Conservation (phyloP, 2,888 invertebrate species). For the Dendrolimus pini region DNA sequence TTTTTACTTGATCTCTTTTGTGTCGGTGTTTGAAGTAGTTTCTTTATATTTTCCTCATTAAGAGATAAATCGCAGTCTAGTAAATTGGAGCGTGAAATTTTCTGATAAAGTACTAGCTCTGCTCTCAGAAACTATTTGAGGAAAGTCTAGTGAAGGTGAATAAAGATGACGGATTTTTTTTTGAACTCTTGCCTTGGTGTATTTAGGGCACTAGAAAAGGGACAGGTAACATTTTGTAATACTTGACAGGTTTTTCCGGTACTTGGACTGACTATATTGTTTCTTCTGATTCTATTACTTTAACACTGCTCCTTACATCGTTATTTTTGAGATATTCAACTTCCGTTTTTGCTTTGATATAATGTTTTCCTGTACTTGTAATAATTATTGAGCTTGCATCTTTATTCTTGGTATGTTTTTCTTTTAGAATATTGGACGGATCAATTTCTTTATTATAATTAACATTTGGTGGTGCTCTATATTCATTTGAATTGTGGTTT, state of each 20-base stretch:
- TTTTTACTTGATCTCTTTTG: conserved; percentile 7
- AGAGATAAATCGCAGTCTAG: conserved; percentile 15
- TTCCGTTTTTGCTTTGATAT: conserved; percentile 11
- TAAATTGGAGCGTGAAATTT: conserved; percentile 18
- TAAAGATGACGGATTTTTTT: conserved; percentile 10
- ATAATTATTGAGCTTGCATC: conserved; percentile 11
- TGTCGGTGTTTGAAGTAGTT: conserved; percentile 11
- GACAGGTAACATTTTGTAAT: conserved; percentile 15
- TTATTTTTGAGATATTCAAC: conserved; percentile 10
- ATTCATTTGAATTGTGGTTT: conserved; percentile 13
- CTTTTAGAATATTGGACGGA: conserved; percentile 11
- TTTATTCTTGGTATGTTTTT: conserved; percentile 10
- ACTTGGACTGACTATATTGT: conserved; percentile 11
- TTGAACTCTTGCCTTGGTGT: conserved; percentile 4
- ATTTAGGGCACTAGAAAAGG: conserved; percentile 12
- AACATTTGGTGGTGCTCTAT: conserved; percentile 13
- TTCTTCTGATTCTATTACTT: conserved; percentile 11
- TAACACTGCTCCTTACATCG: conserved; percentile 8
- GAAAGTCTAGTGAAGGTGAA: conserved; percentile 11
- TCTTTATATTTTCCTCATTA: conserved; percentile 12
- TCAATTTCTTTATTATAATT: conserved; percentile 11
- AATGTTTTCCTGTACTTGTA: conserved; percentile 12
- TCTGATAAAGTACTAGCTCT: conserved; percentile 17
- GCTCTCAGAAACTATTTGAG: conserved; percentile 16
- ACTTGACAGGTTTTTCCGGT: conserved; percentile 15